Evolutionary conservation across 30 jellyfish, hydroid and myxozoan genomes (phyloP), one percentile per base, ranked within the genome.

Genomic region (Aurelia aurita complex sp. Pacific): DNA sequence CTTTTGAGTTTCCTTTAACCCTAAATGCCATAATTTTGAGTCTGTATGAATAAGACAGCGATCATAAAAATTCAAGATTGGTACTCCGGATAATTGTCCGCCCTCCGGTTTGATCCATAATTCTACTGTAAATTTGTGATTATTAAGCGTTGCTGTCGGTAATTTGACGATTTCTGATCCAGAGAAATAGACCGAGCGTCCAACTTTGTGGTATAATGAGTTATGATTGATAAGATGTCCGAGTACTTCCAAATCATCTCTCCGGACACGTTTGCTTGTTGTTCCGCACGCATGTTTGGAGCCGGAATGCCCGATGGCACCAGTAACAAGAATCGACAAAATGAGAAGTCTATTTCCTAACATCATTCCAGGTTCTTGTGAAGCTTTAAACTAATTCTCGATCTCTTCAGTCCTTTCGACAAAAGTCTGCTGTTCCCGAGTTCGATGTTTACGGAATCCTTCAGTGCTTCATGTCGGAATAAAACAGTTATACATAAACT

Each of bases 61-160:
- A 74, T 91, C 74, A 63, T 38, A 80, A 57, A 50, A 77, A 61
- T 63, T 67, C 36, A 92, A 66, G 17, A 92, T 57, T 5, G 98
- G 90, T 59, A 85, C 98, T 33, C 40, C 74, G 51, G 79, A 57
- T 7, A 16, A 23, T 42, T 92, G 98, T 67, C 98, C 98, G 2
- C 98, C 98, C 69, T 92, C 98, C 4, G 95, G 94, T 34, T 86
- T 67, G n/a, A 92, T 33, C 98, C 98, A 92, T 18, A 80, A 62
- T 60, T 86, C 96, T 32, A 92, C 75, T 1, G 98, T 92, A 55
- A 92, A 92, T 57, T 66, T 74, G 16, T 73, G 40, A 67, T 73
- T 59, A 61, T 32, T 38, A 16, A 80, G 38, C 23, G 62, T 71
- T 14, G 73, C 36, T 33, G 53, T 70, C 19, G 53, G 70, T 76